Percentiles rank a stretch among this genome's conserved stretches.
phyloP scores from a whole-genome alignment of 1,140 invertebrate species.

The Trachymyrmex cornetzi region DNA sequence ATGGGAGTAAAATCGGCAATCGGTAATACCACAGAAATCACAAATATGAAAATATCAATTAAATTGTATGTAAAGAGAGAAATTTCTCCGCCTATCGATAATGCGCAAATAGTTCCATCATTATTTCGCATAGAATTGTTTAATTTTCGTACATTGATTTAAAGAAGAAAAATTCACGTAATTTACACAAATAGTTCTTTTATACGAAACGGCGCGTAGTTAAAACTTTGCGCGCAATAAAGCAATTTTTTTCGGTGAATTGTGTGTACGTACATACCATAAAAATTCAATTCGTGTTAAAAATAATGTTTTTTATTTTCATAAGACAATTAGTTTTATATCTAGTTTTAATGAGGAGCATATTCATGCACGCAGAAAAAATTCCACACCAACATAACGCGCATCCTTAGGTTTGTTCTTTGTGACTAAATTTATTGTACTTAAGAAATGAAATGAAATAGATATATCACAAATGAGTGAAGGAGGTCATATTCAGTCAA shows the following conservation, averaged over 20 bases:
- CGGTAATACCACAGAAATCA: background rate
- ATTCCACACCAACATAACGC: background rate
- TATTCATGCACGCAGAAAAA: background rate
- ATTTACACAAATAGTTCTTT: background rate
- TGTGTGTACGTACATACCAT: background rate
- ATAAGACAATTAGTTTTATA: too few species aligned
- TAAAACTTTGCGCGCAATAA: constrained; percentile 4
- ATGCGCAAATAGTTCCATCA: background rate
- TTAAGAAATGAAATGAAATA: too few species aligned
- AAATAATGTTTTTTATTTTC: background rate
- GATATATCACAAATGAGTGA: too few species aligned
- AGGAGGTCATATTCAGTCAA: too few species aligned
- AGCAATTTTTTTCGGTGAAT: background rate
- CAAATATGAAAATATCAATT: constrained; percentile 8
- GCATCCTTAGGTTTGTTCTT: background rate
- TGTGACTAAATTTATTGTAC: too few species aligned
- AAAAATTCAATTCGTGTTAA: constrained; percentile 26
- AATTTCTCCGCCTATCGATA: background rate
- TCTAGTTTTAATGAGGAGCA: background rate
- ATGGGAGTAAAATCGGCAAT: background rate
- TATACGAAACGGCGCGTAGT: background rate
- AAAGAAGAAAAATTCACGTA: background rate
- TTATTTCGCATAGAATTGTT: constrained; percentile 15
- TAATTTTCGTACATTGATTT: background rate
- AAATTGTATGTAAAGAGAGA: background rate